Percentiles rank a stretch among this genome's conserved stretches.
These are phyloP conservation scores for Cephus runcator DNA, from an alignment of 2,888 invertebrate species.

Conservation along the genomic window DNA sequence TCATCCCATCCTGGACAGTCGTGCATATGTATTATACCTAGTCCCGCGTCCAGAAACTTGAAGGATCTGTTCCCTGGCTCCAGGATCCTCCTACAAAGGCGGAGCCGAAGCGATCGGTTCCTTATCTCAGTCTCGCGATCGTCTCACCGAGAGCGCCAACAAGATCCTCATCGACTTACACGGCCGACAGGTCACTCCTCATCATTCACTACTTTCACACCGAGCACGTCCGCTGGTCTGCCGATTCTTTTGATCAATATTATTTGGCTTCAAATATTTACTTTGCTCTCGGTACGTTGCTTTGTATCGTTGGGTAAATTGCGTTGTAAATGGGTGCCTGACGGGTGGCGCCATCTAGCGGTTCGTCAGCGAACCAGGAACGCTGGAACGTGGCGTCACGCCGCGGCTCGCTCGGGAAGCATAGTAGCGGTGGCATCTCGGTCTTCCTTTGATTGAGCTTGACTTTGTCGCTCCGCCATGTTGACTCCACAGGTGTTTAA, in stretches of 20 bases:
- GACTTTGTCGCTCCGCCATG: background rate
- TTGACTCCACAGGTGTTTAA: conserved; percentile 30
- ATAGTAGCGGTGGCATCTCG: background rate
- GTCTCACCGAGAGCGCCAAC: conserved; percentile 16
- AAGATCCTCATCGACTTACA: conserved; percentile 17
- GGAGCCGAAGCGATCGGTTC: conserved; percentile 14
- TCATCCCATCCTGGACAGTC: background rate
- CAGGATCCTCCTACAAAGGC: background rate
- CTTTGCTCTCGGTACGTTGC: background rate
- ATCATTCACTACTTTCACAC: conserved; percentile 30
- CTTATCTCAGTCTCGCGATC: conserved; percentile 43
- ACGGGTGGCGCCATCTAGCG: background rate
- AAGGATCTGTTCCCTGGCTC: background rate
- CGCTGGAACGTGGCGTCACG: background rate
- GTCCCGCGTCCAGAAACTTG: background rate
- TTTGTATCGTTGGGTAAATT: background rate
- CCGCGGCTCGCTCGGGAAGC: background rate
- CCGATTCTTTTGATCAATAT: background rate
- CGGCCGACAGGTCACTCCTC: conserved; percentile 35
- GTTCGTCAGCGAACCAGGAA: background rate
- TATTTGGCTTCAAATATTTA: background rate
- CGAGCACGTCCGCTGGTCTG: background rate
- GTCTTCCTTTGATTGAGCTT: background rate
- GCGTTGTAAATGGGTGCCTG: background rate
- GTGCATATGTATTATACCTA: background rate